phyloP scores from a whole-genome alignment of 2,113 vertebrate species.

The Leucosticte australis region DNA sequence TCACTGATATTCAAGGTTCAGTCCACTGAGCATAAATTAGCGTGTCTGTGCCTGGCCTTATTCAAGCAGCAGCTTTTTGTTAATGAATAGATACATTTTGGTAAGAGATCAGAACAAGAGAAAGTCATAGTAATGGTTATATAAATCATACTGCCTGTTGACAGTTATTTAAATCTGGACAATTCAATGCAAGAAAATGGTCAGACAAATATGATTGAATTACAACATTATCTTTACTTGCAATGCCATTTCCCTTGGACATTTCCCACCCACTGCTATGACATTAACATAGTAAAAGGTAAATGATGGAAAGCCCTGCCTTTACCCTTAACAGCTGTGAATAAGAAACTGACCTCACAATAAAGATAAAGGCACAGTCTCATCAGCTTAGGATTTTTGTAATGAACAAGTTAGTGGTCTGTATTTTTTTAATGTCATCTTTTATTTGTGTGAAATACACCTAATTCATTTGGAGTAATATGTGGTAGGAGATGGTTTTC shows the following conservation, averaged over 20 bases:
- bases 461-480: background rate
- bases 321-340: background rate
- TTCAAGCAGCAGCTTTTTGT: background rate
- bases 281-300: background rate
- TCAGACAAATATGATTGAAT: background rate
- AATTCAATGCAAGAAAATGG: background rate
- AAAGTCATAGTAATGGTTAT: background rate
- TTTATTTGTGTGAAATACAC: background rate
- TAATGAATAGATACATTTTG: background rate
- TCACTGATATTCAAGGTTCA: background rate
- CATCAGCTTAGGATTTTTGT: background rate
- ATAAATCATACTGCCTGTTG: background rate
- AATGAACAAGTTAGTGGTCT: background rate
- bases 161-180: background rate
- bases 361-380: background rate
- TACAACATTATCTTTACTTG: slow-evolving; percentile 13
- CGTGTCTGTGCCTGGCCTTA: background rate
- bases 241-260: slow-evolving; percentile 49
- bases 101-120: background rate
- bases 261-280: background rate
- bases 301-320: slow-evolving; percentile 31
- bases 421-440: background rate
- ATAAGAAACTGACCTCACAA: background rate
- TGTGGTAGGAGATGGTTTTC: background rate
- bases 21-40: background rate